Percentiles rank a stretch among this genome's conserved stretches.
Conservation (phyloP, 2,797 vertebrate genomes). For the Sphenopsis melanotis region DNA sequence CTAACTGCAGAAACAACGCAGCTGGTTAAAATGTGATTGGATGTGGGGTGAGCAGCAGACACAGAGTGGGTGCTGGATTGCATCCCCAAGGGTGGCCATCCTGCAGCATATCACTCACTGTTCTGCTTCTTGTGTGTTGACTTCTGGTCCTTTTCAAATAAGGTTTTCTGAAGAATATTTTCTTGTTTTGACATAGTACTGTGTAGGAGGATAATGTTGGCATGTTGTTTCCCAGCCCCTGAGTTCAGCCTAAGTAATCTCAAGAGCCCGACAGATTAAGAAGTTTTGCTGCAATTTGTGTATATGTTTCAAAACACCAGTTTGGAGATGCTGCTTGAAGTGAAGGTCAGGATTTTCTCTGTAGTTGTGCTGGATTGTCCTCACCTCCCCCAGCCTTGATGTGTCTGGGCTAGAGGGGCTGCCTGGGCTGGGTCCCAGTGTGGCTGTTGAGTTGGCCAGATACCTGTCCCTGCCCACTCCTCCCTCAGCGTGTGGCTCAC, state of each 20-base stretch:
- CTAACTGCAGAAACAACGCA: background rate
- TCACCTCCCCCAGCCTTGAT: background rate
- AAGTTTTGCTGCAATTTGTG: background rate
- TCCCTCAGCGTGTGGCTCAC: slow-evolving; percentile 24
- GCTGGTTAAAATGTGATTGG: background rate
- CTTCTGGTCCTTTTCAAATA: background rate
- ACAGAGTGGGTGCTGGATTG: background rate
- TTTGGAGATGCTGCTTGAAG: background rate
- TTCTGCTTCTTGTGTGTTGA: background rate
- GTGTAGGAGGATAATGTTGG: background rate
- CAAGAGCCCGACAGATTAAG: background rate
- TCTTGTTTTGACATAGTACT: background rate
- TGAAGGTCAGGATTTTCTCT: background rate
- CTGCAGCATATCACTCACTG: background rate
- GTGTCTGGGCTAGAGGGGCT: background rate
- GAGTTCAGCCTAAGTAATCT: background rate
- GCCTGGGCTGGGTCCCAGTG: background rate
- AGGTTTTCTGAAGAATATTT: background rate
- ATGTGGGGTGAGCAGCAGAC: background rate
- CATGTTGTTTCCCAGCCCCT: background rate
- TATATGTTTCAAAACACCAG: background rate
- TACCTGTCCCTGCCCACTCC: background rate
- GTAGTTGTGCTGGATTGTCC: background rate
- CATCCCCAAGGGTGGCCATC: background rate
- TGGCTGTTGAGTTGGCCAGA: background rate